Evolutionary conservation across 2,888 invertebrate genomes (phyloP).

Genomic region (Andrena haemorrhoa): DNA sequence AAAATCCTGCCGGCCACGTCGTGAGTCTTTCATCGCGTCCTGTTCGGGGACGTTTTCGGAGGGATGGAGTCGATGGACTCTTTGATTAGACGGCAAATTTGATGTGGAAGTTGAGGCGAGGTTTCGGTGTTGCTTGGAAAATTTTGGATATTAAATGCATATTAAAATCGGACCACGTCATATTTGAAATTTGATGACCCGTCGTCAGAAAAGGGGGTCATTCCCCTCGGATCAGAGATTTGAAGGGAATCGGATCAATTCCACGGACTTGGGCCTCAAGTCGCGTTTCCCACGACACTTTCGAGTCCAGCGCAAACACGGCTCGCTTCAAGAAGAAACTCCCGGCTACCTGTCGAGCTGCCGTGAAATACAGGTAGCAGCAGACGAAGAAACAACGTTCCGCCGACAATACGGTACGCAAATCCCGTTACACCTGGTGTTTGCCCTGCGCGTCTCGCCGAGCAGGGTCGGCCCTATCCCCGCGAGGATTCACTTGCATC

Average conservation of each 20-base stretch:
- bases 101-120: too few species aligned
- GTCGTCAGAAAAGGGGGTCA: too few species aligned
- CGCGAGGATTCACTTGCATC: slow-evolving; percentile 22
- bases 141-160: too few species aligned
- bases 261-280: not conserved
- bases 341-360: slow-evolving; percentile 16
- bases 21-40: not conserved
- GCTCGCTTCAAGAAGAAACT: not conserved
- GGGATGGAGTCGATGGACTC: too few species aligned
- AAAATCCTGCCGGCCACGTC: not conserved
- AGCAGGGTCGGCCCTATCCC: not conserved
- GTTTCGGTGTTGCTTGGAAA: too few species aligned
- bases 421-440: slow-evolving; percentile 51
- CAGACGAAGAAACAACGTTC: not conserved
- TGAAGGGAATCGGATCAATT: not conserved
- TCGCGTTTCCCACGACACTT: slow-evolving; percentile 1
- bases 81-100: too few species aligned
- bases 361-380: slow-evolving; percentile 37
- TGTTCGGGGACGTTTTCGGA: too few species aligned
- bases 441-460: not conserved
- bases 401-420: slow-evolving; percentile 41
- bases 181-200: too few species aligned
- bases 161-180: too few species aligned
- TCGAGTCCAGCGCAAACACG: not conserved
- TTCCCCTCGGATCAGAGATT: too few species aligned